A percentile compares a stretch with the other conserved stretches of the same genome.
Conservation (phyloP, 2,113 vertebrate genomes). For the Phycodurus eques region DNA sequence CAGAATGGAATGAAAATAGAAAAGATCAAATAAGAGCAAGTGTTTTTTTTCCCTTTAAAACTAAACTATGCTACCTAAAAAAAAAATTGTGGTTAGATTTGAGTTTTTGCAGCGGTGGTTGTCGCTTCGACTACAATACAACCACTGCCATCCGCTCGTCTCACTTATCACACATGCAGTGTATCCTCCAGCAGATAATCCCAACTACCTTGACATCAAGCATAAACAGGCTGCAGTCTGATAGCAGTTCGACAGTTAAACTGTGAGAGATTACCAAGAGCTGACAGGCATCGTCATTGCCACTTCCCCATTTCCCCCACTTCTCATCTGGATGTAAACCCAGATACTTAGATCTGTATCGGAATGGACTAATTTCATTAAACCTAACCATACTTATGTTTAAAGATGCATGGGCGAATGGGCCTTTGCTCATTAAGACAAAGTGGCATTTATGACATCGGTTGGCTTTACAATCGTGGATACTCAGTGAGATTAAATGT, state of each 20-base stretch:
- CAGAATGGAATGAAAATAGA: too few species aligned
- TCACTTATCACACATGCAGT: constrained; percentile 29
- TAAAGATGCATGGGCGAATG: neutral
- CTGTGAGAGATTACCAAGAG: constrained; percentile 37
- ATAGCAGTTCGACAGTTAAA: constrained; percentile 59
- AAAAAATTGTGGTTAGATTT: neutral
- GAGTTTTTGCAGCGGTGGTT: neutral
- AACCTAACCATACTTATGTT: neutral
- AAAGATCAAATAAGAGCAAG: too few species aligned
- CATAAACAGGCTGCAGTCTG: constrained; percentile 36
- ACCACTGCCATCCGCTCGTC: constrained; percentile 2
- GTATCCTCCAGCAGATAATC: constrained; percentile 43
- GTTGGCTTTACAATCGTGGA: neutral
- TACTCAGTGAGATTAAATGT: neutral
- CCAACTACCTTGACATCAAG: constrained; percentile 33
- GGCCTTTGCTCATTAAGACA: neutral
- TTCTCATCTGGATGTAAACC: neutral
- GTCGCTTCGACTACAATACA: neutral
- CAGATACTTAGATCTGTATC: neutral
- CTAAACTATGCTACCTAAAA: neutral
- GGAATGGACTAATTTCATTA: neutral
- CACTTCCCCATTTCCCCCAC: constrained; percentile 12
- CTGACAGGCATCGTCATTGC: constrained; percentile 6
- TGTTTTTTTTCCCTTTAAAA: neutral
- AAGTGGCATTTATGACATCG: neutral